Base-by-base conservation (phyloP, 2,888 invertebrate genomes). In the Cheilosia scutellata region DNA sequence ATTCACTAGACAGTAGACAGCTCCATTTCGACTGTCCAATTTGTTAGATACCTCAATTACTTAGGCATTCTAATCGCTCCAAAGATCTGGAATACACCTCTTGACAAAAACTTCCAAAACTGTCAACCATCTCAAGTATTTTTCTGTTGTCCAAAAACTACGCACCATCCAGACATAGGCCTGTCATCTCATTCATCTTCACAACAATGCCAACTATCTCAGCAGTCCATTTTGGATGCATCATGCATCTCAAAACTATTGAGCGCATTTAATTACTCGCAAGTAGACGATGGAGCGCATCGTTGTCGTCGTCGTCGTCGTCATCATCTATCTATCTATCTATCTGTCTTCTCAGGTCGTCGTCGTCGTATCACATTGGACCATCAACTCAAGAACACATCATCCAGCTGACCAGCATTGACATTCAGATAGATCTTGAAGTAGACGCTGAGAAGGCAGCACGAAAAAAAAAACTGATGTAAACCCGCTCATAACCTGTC, bases 401-500 rank as follows among this genome's bases (percentile, higher is more conserved):
- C 70, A 75, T 75, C 53, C 68, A 29, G 51, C 68, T 75, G 79
- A 63, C 79, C 84, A 79, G 71, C 84, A 86, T 86, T 86, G 84
- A 86, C 80, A 86, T 86, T 86, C 84, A 66, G 76, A 79, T 76
- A 76, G 70, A 84, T 83, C 72, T 83, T 75, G 42, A 62, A 83
- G 62, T 70, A 58, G 75, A 66, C 47, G 55, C 76, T 44, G 49
- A 53, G 37, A 63, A 29, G 27, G 58, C 60, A 40, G 53, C 44
- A 66, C 27, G 58, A 31, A 60, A 33, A 33, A 71, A 58, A 77
- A 55, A 60, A 60, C 55, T n/a, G 13, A 51, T 70, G 51, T 68
- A 68, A 84, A 75, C 63, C 70, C 78, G 82, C 72, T 77, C 77
- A 83, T 83, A 84, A 84, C 83, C 79, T 84, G 83, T 84, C 83